phyloP scores from a whole-genome alignment of 2,113 vertebrate genomes.

The Micronycteris hirsuta region DNA sequence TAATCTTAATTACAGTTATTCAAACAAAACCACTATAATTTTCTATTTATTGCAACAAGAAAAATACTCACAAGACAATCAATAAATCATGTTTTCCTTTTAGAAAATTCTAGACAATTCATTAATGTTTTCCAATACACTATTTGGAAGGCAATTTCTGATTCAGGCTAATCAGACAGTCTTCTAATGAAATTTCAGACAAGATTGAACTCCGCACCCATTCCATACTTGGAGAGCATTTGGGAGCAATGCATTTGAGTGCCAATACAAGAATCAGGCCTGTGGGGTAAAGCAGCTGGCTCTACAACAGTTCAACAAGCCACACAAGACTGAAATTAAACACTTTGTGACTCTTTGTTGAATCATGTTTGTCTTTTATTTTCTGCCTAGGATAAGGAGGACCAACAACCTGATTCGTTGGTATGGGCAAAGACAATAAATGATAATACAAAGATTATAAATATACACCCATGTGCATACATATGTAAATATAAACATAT shows the following conservation, averaged over 20 bases:
- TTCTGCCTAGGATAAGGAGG: neutral
- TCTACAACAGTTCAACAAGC: neutral
- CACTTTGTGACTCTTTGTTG: neutral
- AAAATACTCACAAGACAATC: conserved; percentile 37
- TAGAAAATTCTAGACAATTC: conserved; percentile 36
- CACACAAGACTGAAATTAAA: neutral
- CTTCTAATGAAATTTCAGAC: conserved; percentile 26
- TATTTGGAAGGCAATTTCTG: neutral
- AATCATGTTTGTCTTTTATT: neutral
- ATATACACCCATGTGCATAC: neutral
- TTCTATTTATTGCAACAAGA: conserved; percentile 21
- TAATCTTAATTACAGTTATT: conserved; percentile 47
- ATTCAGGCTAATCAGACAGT: conserved; percentile 8
- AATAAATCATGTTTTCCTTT: conserved; percentile 46
- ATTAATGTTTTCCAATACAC: neutral
- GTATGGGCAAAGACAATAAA: neutral
- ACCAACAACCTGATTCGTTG: neutral
- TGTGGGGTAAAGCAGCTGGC: neutral
- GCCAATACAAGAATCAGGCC: neutral
- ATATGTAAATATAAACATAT: neutral
- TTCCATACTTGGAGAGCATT: neutral
- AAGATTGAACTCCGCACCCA: neutral
- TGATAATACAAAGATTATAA: neutral
- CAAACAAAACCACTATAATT: neutral
- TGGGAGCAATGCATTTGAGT: neutral